Evolutionary conservation across 2,113 vertebrate species (phyloP).

Genomic region (Saccopteryx leptura): DNA sequence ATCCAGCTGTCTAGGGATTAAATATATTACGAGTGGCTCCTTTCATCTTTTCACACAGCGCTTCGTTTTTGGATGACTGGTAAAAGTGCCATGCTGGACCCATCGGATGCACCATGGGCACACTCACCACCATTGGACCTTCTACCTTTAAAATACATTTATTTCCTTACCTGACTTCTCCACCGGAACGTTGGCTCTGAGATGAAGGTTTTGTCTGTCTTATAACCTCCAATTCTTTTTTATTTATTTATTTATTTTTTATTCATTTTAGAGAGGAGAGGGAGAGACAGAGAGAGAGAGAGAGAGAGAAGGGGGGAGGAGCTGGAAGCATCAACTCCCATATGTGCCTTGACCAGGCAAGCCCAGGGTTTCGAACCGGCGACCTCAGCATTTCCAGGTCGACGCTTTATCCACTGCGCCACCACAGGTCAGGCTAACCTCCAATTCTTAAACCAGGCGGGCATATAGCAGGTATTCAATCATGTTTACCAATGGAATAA

Average conservation of each 20-base stretch:
- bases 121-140: not conserved
- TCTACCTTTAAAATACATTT: not conserved
- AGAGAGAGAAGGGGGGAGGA: too few species aligned
- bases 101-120: not conserved
- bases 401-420: too few species aligned
- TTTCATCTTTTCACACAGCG: not conserved
- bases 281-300: too few species aligned
- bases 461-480: not conserved
- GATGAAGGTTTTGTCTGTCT: not conserved
- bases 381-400: too few species aligned
- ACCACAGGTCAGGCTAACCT: too few species aligned
- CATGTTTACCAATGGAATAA: not conserved
- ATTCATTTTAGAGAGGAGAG: too few species aligned
- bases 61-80: not conserved
- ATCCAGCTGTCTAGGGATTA: not conserved
- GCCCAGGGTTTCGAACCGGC: too few species aligned
- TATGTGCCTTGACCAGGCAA: too few species aligned
- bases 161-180: not conserved
- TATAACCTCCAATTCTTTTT: not conserved
- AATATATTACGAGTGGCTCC: not conserved
- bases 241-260: too few species aligned
- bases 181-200: not conserved
- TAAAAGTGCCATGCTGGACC: not conserved
- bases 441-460: not conserved
- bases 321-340: too few species aligned